Evolutionary conservation across 2,888 invertebrate species (phyloP), one percentile per base, ranked within the genome.

Genomic region (Charanyca ferruginea): DNA sequence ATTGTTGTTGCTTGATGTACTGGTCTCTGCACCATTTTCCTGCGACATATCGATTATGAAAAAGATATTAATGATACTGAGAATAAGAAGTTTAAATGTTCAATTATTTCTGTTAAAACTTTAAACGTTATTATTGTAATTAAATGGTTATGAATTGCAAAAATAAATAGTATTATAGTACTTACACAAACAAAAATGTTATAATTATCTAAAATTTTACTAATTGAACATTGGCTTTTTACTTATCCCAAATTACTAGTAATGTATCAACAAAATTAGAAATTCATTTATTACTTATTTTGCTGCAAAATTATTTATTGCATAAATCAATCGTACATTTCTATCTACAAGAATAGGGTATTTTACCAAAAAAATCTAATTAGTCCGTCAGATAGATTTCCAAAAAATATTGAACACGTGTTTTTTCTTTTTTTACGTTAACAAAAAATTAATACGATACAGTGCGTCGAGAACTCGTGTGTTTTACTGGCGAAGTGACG

Each of bases 281-380:
- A 8, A 0, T 49, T 42, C 18, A 73, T 54, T 41, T 75, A 32
- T 44, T 42, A 38, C 3, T 35, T 52, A 38, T 4, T 32, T 44
- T 54, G 48, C 48, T 49, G 49, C n/a, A 32, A 45, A 32, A 41
- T 20, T 0, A 25, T 55, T 45, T 44, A 6, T 74, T 53, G 35
- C n/a, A 18, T 28, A 32, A 32, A 9, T 47, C 5, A 45, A 49
- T 72, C n/a, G 7, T 60, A 35, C n/a, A 47, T 8, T 23, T 11
- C 2, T 20, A 47, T 18, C 13, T 22, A 28, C 42, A 66, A 49
- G 3, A 20, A 41, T n/a, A n/a, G n/a, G n/a, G n/a, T n/a, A n/a
- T n/a, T n/a, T n/a, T n/a, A n/a, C n/a, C n/a, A n/a, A n/a, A n/a
- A n/a, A n/a, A n/a, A n/a, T n/a, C n/a, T n/a, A n/a, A n/a, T n/a